Evolutionary conservation across 1,140 invertebrate species (phyloP).

Genomic region (Rhagoletis pomonella): DNA sequence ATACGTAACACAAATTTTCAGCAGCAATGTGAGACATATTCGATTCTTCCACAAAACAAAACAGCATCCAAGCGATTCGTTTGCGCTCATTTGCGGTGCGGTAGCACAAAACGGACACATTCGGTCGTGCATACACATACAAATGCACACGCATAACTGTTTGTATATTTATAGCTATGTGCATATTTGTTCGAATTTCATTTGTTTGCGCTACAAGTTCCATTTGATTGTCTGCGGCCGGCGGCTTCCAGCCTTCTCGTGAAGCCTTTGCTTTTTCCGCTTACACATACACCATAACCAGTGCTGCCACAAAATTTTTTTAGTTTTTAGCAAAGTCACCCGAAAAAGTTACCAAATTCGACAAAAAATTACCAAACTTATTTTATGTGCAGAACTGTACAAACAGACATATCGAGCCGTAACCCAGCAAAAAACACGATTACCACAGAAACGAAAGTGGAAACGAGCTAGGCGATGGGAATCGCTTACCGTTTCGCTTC

Average conservation of each 20-base stretch:
- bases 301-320: no score
- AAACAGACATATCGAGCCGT: no score
- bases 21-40: background rate
- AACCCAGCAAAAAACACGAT: no score
- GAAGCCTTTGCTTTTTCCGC: background rate
- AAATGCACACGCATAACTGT: background rate
- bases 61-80: background rate
- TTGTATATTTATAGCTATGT: background rate
- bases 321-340: no score
- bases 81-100: constrained; percentile 33
- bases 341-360: no score
- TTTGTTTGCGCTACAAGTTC: constrained; percentile 39
- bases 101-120: background rate
- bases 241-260: background rate
- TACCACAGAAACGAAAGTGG: no score
- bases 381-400: no score
- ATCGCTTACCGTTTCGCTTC: no score
- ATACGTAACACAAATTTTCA: no score
- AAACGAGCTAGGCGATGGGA: no score
- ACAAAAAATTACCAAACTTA: no score
- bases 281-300: background rate
- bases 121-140: background rate
- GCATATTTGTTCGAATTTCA: background rate
- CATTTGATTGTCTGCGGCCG: constrained; percentile 46
- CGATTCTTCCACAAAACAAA: background rate